Conservation (phyloP, 1,140 invertebrate genomes). For the Thaumetopoea pityocampa region DNA sequence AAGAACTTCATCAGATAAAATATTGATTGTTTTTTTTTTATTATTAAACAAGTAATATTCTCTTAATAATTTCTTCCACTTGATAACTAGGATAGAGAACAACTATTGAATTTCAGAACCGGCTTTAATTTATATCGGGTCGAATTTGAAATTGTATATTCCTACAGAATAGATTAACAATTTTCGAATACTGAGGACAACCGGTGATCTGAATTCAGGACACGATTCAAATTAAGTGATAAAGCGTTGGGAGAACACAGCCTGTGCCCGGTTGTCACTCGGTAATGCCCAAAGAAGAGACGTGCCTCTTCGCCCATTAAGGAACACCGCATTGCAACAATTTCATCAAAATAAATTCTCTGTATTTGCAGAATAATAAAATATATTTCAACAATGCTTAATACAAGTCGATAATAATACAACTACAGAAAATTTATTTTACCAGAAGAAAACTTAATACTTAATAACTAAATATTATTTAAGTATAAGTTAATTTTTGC, state of each 20-base stretch:
- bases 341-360: slow-evolving; percentile 17
- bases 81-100: slow-evolving; percentile 13
- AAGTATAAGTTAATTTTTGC: too few relatives aligned
- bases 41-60: slow-evolving; percentile 15
- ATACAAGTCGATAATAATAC: not conserved
- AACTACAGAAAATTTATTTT: too few relatives aligned
- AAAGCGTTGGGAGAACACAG: slow-evolving; percentile 49
- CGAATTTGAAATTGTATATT: slow-evolving; percentile 24
- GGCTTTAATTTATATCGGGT: slow-evolving; percentile 17
- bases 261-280: slow-evolving; percentile 44
- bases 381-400: not conserved
- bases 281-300: slow-evolving; percentile 37
- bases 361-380: slow-evolving; percentile 14
- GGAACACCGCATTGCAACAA: slow-evolving; percentile 17
- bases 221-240: slow-evolving; percentile 70
- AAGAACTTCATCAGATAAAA: slow-evolving; percentile 10
- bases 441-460: too few relatives aligned
- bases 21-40: slow-evolving; percentile 14
- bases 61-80: slow-evolving; percentile 18
- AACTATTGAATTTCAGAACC: slow-evolving; percentile 23
- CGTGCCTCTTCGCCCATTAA: slow-evolving; percentile 21
- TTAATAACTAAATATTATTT: too few relatives aligned
- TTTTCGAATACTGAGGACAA: slow-evolving; percentile 26
- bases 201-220: slow-evolving; percentile 44
- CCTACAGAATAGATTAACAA: slow-evolving; percentile 29